Conservation (phyloP, 2,888 invertebrate genomes). For the Tachina grossa region DNA sequence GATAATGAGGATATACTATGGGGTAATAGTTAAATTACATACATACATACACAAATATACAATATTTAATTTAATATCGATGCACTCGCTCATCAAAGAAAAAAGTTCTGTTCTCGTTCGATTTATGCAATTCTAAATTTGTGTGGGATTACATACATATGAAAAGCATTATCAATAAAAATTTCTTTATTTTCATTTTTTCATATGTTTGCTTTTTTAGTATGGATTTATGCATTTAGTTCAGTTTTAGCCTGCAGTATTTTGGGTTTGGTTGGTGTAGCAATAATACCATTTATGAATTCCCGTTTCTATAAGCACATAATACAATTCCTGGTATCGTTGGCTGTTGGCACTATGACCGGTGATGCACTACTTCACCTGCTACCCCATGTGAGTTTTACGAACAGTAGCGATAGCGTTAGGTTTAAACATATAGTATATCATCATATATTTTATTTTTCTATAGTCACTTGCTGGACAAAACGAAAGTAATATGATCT, state of each 20-base stretch:
- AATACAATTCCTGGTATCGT: slow-evolving; percentile 94
- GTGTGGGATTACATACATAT: background rate
- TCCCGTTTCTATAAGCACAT: slow-evolving; percentile 93
- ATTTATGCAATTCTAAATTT: background rate
- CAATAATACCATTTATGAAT: slow-evolving; percentile 95
- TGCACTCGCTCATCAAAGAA: background rate
- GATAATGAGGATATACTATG: slow-evolving; percentile 76
- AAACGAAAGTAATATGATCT: slow-evolving; percentile 88
- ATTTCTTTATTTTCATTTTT: slow-evolving; percentile 1
- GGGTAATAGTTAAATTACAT: slow-evolving; percentile 72
- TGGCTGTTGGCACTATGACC: slow-evolving; percentile 95
- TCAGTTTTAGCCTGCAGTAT: slow-evolving; percentile 93
- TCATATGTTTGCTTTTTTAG: slow-evolving; percentile 78
- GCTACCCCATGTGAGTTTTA: slow-evolving; percentile 90
- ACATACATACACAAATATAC: background rate
- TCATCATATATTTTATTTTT: background rate
- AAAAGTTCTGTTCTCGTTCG: background rate
- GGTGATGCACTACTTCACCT: slow-evolving; percentile 96
- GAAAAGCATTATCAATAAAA: too few relatives aligned
- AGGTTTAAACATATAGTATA: background rate
- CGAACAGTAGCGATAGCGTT: background rate
- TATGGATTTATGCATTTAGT: slow-evolving; percentile 92
- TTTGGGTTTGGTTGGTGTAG: slow-evolving; percentile 93
- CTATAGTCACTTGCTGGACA: slow-evolving; percentile 80
- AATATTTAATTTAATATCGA: background rate